Percentiles rank a stretch among this genome's conserved stretches.
phyloP scores from a whole-genome alignment of 2,888 invertebrate species.

The Tetrapedia diversipes region DNA sequence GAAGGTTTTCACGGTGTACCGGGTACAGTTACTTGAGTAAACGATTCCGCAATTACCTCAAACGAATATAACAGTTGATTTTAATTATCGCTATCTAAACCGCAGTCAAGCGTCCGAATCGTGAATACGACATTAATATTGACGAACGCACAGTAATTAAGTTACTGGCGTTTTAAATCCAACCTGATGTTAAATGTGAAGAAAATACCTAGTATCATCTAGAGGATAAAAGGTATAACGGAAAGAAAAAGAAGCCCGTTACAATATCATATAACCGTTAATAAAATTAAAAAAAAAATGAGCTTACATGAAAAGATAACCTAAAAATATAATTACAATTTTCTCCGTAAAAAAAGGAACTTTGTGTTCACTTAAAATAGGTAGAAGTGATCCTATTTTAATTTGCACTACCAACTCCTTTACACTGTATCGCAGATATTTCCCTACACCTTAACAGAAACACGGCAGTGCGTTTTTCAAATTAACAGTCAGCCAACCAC shows the following conservation, averaged over 20 bases:
- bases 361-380: background rate
- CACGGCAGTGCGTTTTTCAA: background rate
- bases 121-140: conserved; percentile 14
- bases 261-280: no score
- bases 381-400: background rate
- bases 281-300: no score
- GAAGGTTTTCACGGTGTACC: background rate
- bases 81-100: conserved; percentile 1
- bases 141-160: conserved; percentile 1
- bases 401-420: background rate
- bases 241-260: no score
- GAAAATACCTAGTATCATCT: no score
- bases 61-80: conserved; percentile 4
- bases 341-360: no score
- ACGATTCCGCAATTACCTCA: background rate
- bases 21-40: conserved; percentile 1
- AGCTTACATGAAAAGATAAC: no score
- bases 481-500: background rate
- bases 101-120: background rate
- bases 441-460: background rate
- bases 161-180: background rate
- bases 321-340: no score
- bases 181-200: background rate
- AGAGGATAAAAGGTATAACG: no score
- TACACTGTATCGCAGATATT: background rate